phyloP scores from a whole-genome alignment of 2,888 invertebrate species.

The Aquatica leii region DNA sequence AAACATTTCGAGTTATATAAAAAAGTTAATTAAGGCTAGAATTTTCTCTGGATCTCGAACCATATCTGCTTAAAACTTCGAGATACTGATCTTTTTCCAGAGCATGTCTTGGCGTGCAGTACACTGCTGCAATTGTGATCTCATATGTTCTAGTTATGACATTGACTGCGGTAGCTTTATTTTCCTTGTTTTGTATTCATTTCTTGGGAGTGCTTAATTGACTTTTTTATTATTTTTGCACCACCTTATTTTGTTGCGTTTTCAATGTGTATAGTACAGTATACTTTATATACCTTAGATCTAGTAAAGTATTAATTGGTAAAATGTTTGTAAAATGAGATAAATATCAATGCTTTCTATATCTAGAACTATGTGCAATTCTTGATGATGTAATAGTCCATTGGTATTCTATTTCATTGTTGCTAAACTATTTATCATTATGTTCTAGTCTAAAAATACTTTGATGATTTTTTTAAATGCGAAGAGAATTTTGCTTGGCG shows the following conservation, averaged over 20 bases:
- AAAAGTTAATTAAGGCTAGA: too few relatives aligned
- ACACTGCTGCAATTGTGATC: neutral
- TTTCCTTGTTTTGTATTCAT: too few relatives aligned
- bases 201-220: too few relatives aligned
- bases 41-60: neutral
- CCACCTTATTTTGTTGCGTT: neutral
- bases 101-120: neutral
- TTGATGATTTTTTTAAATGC: too few relatives aligned
- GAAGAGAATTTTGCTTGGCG: too few relatives aligned
- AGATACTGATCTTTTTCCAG: neutral
- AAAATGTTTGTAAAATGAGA: slow-evolving; percentile 39
- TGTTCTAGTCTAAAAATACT: too few relatives aligned
- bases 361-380: slow-evolving; percentile 33
- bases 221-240: slow-evolving; percentile 4
- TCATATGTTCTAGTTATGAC: too few relatives aligned
- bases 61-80: neutral
- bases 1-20: too few relatives aligned
- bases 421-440: slow-evolving; percentile 31
- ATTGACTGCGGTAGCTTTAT: too few relatives aligned
- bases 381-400: slow-evolving; percentile 39
- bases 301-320: slow-evolving; percentile 31
- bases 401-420: slow-evolving; percentile 39
- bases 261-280: neutral
- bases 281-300: slow-evolving; percentile 1
- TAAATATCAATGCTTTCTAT: too few relatives aligned